phyloP scores from a whole-genome alignment of 2,797 vertebrate genomes.

The Cynopterus sphinx region DNA sequence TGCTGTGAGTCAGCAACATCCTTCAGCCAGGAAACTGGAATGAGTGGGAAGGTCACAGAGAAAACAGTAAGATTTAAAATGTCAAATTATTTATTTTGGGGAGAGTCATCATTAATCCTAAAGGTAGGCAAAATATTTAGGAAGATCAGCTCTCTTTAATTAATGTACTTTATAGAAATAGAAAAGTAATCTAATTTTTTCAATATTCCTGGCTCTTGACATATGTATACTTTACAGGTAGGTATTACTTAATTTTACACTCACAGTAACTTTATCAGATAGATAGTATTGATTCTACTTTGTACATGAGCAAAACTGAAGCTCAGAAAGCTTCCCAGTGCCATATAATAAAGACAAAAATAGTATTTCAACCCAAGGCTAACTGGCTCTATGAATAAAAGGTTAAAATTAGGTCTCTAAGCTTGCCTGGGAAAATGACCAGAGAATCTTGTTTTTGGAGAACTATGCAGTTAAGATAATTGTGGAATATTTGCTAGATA shows the following conservation, averaged over 20 bases:
- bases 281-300: background rate
- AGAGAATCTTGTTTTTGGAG: background rate
- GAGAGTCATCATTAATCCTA: background rate
- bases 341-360: background rate
- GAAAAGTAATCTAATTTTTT: background rate
- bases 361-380: background rate
- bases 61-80: background rate
- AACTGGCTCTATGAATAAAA: background rate
- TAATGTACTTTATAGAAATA: background rate
- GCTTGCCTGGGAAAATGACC: background rate
- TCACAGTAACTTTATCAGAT: background rate
- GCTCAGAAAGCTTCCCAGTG: background rate
- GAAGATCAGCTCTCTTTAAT: background rate
- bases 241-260: background rate
- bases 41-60: background rate
- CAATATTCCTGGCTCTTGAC: background rate
- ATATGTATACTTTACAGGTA: background rate
- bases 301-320: background rate
- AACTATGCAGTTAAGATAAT: background rate
- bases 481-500: background rate
- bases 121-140: background rate
- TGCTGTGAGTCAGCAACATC: background rate
- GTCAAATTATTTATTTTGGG: background rate
- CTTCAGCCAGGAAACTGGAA: background rate
- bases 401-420: background rate